Conservation (phyloP, 2,888 invertebrate genomes). For the Polyommatus icarus region DNA sequence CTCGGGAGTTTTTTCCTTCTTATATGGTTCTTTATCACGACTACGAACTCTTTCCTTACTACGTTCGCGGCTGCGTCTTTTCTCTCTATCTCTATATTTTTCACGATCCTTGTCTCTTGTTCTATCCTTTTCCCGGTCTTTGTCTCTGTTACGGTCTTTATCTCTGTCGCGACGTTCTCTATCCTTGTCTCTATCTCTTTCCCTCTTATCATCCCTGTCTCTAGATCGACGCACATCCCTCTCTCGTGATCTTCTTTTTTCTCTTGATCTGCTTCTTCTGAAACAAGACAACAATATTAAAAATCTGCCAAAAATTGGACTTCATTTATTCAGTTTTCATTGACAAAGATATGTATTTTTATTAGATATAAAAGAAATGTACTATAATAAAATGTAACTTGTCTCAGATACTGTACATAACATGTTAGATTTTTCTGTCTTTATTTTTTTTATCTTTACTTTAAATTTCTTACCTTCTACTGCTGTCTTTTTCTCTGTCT, state of each 20-base stretch:
- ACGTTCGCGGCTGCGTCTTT: conserved; percentile 52
- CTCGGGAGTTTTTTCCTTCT: conserved; percentile 62
- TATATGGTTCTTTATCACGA: conserved; percentile 51
- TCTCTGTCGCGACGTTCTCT: conserved; percentile 45
- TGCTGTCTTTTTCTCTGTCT: conserved; percentile 67
- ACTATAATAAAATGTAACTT: too few relatives aligned
- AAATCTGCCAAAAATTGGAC: neutral
- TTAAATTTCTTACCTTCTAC: conserved; percentile 57
- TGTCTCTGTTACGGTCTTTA: conserved; percentile 47
- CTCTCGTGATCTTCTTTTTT: conserved; percentile 80
- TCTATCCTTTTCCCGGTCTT: conserved; percentile 53
- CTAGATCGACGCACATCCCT: conserved; percentile 78
- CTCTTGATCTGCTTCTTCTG: conserved; percentile 71
- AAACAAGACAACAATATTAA: conserved; percentile 32
- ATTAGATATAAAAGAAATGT: too few relatives aligned
- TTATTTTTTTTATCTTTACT: neutral
- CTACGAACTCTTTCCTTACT: conserved; percentile 54
- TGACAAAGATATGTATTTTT: too few relatives aligned
- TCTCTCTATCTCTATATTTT: conserved; percentile 52
- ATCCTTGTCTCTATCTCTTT: conserved; percentile 52
- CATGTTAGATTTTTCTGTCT: too few relatives aligned
- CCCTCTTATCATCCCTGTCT: conserved; percentile 46
- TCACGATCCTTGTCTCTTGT: conserved; percentile 46
- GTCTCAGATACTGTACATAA: too few relatives aligned
- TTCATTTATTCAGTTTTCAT: too few relatives aligned